phyloP scores from a whole-genome alignment of 2,797 vertebrate genomes.

The Bradypus variegatus region DNA sequence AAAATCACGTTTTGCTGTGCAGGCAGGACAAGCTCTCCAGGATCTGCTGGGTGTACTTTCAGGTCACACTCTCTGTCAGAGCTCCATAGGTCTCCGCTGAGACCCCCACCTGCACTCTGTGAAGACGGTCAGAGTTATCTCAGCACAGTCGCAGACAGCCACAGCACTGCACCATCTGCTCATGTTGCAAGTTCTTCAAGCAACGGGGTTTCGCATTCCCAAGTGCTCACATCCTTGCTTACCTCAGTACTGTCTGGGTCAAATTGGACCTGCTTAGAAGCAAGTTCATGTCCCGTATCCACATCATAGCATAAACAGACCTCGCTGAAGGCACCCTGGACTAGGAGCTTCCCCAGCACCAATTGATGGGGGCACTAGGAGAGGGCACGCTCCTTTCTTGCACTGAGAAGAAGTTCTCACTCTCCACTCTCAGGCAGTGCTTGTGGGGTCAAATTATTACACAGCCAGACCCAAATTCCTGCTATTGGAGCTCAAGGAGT shows the following conservation, averaged over 20 bases:
- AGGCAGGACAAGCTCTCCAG: constrained; percentile 96
- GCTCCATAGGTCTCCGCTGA: constrained; percentile 97
- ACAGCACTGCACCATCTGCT: constrained; percentile 96
- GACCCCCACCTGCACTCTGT: constrained; percentile 73
- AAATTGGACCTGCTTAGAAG: constrained; percentile 97
- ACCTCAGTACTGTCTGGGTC: constrained; percentile 96
- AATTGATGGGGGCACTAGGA: constrained; percentile 92
- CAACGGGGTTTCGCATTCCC: constrained; percentile 98
- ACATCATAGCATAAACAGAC: constrained; percentile 97
- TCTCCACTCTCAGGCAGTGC: constrained; percentile 82
- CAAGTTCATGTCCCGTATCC: constrained; percentile 93
- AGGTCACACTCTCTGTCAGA: constrained; percentile 94
- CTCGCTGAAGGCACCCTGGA: constrained; percentile 93
- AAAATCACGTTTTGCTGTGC: constrained; percentile 99
- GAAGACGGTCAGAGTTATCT: constrained; percentile 68
- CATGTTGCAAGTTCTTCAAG: constrained; percentile 95
- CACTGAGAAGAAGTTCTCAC: constrained; percentile 76
- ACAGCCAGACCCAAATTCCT: constrained; percentile 88
- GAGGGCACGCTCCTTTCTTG: constrained; percentile 89
- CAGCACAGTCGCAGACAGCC: constrained; percentile 90
- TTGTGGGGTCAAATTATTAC: constrained; percentile 87
- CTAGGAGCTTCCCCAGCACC: constrained; percentile 93
- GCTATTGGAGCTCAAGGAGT: constrained; percentile 91
- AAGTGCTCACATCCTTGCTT: constrained; percentile 96
- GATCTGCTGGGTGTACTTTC: constrained; percentile 96